Evolutionary conservation across 2,113 vertebrate species (phyloP).

Genomic region (Blennius ocellaris): DNA sequence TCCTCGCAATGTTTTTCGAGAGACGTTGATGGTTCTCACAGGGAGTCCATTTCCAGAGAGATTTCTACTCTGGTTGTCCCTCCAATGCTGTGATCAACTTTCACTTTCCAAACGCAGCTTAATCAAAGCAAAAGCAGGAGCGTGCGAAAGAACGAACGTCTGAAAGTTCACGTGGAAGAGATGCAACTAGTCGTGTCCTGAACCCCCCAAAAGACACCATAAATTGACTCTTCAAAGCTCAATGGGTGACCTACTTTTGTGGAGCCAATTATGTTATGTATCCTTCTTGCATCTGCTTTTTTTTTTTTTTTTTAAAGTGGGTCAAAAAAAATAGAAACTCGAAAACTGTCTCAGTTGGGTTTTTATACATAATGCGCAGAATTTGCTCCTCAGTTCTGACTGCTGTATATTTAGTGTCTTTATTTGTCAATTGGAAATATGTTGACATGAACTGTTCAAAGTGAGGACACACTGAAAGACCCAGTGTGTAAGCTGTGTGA

Average conservation of each 20-base stretch:
- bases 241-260: slow-evolving; percentile 69
- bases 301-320: slow-evolving; percentile 68
- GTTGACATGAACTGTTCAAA: slow-evolving; percentile 23
- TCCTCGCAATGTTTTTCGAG: slow-evolving; percentile 17
- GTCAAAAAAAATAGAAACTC: slow-evolving; percentile 63
- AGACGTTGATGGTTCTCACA: slow-evolving; percentile 12
- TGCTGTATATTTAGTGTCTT: slow-evolving; percentile 53
- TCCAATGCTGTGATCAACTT: slow-evolving; percentile 1
- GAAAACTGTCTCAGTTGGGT: slow-evolving; percentile 48
- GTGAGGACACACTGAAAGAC: neutral
- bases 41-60: slow-evolving; percentile 34
- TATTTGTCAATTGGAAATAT: slow-evolving; percentile 22
- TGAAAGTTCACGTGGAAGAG: slow-evolving; percentile 50
- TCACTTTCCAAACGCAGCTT: slow-evolving; percentile 33
- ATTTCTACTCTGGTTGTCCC: slow-evolving; percentile 27
- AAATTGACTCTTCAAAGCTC: slow-evolving; percentile 72
- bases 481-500: neutral
- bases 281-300: slow-evolving; percentile 60
- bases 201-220: slow-evolving; percentile 54
- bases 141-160: slow-evolving; percentile 34
- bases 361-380: slow-evolving; percentile 25
- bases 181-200: slow-evolving; percentile 30
- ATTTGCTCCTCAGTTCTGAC: slow-evolving; percentile 38
- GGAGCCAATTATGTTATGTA: slow-evolving; percentile 65
- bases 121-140: slow-evolving; percentile 55